These are phyloP conservation scores for Brachionus rotundiformis DNA, from an alignment of 1,140 invertebrate species.

Conservation along the genomic window DNA sequence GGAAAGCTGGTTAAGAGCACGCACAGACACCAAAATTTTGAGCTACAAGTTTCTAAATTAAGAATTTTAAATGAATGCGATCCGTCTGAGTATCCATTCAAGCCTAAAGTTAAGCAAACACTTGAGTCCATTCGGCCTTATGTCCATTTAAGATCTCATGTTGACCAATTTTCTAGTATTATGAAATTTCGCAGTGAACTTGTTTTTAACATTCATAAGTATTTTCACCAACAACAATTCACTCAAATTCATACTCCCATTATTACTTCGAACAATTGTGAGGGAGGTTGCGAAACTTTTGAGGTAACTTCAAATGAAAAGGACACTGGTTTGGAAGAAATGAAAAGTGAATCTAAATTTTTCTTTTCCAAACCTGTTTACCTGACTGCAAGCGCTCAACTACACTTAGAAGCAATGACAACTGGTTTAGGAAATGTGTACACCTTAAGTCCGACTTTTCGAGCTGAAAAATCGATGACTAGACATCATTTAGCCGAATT, in stretches of 20 bases:
- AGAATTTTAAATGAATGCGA: conserved; percentile 10
- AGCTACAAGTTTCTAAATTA: background rate
- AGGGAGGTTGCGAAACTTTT: conserved; percentile 52
- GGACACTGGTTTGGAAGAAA: background rate
- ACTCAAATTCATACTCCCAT: conserved; percentile 45
- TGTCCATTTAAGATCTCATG: conserved; percentile 26
- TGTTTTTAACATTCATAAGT: conserved; percentile 10
- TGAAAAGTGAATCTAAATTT: background rate
- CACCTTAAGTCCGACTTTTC: conserved; percentile 45
- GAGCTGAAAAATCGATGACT: conserved; percentile 43
- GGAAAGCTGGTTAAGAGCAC: conserved; percentile 36
- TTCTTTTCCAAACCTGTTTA: conserved; percentile 47
- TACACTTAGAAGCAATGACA: conserved; percentile 51
- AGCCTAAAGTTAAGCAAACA: background rate
- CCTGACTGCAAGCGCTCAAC: conserved; percentile 44
- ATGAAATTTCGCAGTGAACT: conserved; percentile 36
- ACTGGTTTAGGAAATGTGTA: conserved; percentile 40
- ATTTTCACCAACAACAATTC: conserved; percentile 2
- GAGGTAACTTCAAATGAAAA: background rate
- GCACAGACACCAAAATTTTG: conserved; percentile 15
- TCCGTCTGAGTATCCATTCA: conserved; percentile 35
- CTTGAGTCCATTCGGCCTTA: background rate
- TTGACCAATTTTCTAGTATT: background rate
- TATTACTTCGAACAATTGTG: conserved; percentile 52
- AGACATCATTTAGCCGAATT: conserved; percentile 52